Evolutionary conservation across 2,113 vertebrate genomes (phyloP), one percentile per base, ranked within the genome.

Genomic region (Planiliza haematocheilus): DNA sequence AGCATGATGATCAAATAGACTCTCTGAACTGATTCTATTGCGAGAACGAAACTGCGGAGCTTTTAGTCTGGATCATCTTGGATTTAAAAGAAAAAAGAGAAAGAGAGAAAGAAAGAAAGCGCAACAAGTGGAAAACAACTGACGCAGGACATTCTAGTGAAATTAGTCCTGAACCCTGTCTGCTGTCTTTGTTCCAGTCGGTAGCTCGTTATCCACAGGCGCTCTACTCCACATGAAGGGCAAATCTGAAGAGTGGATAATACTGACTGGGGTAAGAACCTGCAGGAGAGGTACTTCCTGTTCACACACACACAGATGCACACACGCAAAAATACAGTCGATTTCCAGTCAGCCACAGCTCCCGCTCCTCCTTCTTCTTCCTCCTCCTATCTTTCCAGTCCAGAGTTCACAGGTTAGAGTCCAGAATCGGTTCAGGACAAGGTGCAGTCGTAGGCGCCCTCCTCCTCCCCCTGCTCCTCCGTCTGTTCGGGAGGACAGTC

Each of bases 381-480:
- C n/a, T 41, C 74, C 50, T 53, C 49, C 21, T 37, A 21, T 60
- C 39, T 8, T 24, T 46, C 49, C 14, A 3, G 10, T 57, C 58
- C 17, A 17, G 9, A 71, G 74, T 36, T 84, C 76, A 83, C 66
- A 77, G 70, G 74, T 84, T 39, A 8, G 36, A 70, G 77, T 77
- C 49, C 57, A 14, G 56, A 53, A 65, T 73, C 64, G 61, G 72
- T 84, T 96, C 94, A 99, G 65, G 96, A 99, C 82, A 99, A 89
- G 57, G 91, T 91, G 89, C 97, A 99, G 91, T 99, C 97, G 0
- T 97, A 99, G 68, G 93, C 86, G 17, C 95, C 95, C 73, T 98
- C 96, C 41, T 96, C 96, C 24, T 94, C 92, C 7, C 81, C 83
- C 68, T 95, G 94, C 34, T 97, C 94, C 76, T 94, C 91, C 1